Evolutionary conservation across 2,113 vertebrate species (phyloP), one percentile per base, ranked within the genome.

Genomic region (Perca flavescens): DNA sequence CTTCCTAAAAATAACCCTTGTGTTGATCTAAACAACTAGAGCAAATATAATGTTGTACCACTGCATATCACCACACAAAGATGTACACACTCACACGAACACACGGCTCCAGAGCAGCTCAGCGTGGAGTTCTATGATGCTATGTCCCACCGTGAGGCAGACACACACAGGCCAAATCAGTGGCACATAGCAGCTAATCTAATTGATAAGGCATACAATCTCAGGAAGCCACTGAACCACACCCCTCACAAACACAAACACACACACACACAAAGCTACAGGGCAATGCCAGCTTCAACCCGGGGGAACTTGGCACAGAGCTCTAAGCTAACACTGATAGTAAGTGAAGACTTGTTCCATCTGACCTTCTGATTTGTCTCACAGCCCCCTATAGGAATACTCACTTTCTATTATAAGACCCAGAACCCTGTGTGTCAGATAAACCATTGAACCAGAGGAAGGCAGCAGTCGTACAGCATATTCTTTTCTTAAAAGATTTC

Each of bases 351-450:
- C 91, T 88, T 86, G 87, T 87, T 87, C 81, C 83, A 85, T 89
- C 88, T 94, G 93, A 93, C 93, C 93, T 91, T 92, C 79, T 92
- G 91, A 90, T 88, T 92, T 93, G 91, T 91, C 93, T 90, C 86
- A 50, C 68, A 86, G 84, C 77, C 87, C 77, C 78, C 85, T 79
- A 58, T 82, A 91, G 89, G 77, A 94, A 94, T 84, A 94, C 87
- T 93, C 79, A 77, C 80, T 89, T 92, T 92, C 91, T 92, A 92
- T 91, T 85, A 90, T 77, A 83, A 90, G 91, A 89, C 46, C 53
- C 78, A 81, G 62, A 89, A 36, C 19, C 40, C 34, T 28, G 40
- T 82, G 74, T 34, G 15, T 84, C 80, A 79, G 56, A 82, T 81
- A 83, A 85, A 80, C 69, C 75, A 68, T 47, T 52, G 22, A 77